Conservation (phyloP, 1,140 invertebrate genomes). For the Drosophila bifasciata region DNA sequence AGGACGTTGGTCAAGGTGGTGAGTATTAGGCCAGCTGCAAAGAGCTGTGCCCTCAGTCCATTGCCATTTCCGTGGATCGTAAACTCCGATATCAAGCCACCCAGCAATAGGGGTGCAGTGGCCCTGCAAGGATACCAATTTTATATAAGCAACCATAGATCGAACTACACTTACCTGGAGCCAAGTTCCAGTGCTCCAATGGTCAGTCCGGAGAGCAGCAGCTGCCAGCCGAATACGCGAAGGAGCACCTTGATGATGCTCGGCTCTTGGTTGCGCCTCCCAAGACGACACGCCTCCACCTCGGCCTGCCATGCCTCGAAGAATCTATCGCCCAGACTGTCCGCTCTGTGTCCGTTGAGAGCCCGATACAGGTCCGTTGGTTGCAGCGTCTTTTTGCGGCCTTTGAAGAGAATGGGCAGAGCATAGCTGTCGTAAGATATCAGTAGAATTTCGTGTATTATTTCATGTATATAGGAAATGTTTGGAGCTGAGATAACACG, state of each 20-base stretch:
- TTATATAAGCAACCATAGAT: no score
- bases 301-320: constrained; percentile 67
- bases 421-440: constrained; percentile 76
- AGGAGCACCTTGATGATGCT: constrained; percentile 48
- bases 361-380: constrained; percentile 85
- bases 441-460: constrained; percentile 1
- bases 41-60: constrained; percentile 85
- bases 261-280: constrained; percentile 40
- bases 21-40: constrained; percentile 86
- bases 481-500: background rate
- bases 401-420: constrained; percentile 84
- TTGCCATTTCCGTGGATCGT: constrained; percentile 39
- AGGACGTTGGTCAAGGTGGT: constrained; percentile 85
- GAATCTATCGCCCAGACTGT: constrained; percentile 59
- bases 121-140: constrained; percentile 17
- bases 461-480: constrained; percentile 4
- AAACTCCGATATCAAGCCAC: constrained; percentile 64
- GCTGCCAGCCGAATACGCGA: constrained; percentile 59
- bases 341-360: constrained; percentile 85
- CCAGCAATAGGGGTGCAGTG: constrained; percentile 60
- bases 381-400: constrained; percentile 85
- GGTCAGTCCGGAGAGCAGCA: constrained; percentile 42
- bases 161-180: constrained; percentile 33
- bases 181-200: constrained; percentile 40
- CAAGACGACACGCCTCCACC: constrained; percentile 19